Percentiles rank a stretch among this genome's conserved stretches.
Conservation (phyloP, 2,888 invertebrate species). For the Meganola albula region DNA sequence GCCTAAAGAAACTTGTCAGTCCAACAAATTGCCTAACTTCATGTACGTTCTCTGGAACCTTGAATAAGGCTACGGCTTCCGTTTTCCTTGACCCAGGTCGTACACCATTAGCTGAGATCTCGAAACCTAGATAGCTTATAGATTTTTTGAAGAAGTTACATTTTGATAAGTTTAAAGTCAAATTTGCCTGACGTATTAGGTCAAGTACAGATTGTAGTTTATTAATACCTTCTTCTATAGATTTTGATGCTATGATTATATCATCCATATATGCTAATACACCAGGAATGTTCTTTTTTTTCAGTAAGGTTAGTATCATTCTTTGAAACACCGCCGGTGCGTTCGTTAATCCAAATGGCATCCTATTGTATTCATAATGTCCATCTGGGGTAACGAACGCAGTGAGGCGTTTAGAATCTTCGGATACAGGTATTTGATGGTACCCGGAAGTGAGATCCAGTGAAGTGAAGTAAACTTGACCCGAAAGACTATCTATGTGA, state of each 20-base stretch:
- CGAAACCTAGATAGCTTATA: conserved; percentile 4
- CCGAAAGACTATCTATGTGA: not conserved
- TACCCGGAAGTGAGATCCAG: not conserved
- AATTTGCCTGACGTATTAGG: not conserved
- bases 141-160: conserved; percentile 1
- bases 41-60: conserved; percentile 5
- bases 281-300: not conserved
- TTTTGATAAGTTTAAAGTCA: not conserved
- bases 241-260: not conserved
- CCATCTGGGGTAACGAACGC: conserved; percentile 5
- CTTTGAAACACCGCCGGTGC: not conserved
- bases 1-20: conserved; percentile 6
- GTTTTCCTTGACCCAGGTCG: not conserved
- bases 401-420: not conserved
- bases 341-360: not conserved
- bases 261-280: not conserved
- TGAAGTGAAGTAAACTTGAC: not conserved
- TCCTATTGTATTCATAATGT: conserved; percentile 4
- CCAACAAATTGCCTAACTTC: conserved; percentile 7
- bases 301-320: not conserved
- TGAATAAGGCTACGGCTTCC: not conserved
- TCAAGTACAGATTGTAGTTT: not conserved
- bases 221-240: not conserved
- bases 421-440: not conserved
- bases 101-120: not conserved